Base-by-base conservation (phyloP, 2,797 vertebrate genomes). In the Acanthurus leucopareius region DNA sequence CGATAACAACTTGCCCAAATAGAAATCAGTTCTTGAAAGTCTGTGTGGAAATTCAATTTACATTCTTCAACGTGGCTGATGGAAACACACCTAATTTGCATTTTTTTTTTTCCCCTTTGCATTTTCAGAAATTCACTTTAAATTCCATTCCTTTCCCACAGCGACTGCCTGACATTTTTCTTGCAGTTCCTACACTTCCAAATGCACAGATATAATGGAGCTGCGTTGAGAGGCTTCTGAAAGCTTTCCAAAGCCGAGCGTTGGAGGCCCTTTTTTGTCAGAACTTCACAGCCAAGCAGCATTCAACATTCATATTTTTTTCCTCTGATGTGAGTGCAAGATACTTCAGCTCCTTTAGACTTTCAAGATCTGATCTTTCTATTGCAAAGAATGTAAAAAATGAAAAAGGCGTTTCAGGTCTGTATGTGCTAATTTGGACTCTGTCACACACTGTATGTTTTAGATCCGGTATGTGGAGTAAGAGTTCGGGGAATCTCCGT, bases 291-390 rank as follows among this genome's bases (percentile, higher is more conserved):
- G 86, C 82, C 64, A 49, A 66, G 85, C 77, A 75, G 58, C 87
- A 90, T 92, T 88, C 89, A 91, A 91, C 89, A 92, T 93, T 92
- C 83, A 93, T 91, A 63, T 2, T 69, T 62, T 75, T 69, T 69
- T 80, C 54, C 22, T 89, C 86, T 88, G 88, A 91, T 90, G 83
- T 84, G 62, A 81, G 82, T 52, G 81, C 77, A 62, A 82, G 87
- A 85, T 83, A 88, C 85, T 73, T 87, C 86, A 10, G 79, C 73
- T 38, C 38, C 77, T 52, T 19, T 59, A 69, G 44, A 66, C 90
- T 92, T 91, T 92, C 90, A 93, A 91, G 85, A 86, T 82, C 49
- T 63, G 80, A 81, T 79, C 61, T 75, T 32, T 5, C 64, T 70
- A 61, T 47, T 65, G 86, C 85, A 90, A 90, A 92, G 77, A 85